Evolutionary conservation across 2,797 vertebrate species (phyloP).

Genomic region (Chelon labrosus): DNA sequence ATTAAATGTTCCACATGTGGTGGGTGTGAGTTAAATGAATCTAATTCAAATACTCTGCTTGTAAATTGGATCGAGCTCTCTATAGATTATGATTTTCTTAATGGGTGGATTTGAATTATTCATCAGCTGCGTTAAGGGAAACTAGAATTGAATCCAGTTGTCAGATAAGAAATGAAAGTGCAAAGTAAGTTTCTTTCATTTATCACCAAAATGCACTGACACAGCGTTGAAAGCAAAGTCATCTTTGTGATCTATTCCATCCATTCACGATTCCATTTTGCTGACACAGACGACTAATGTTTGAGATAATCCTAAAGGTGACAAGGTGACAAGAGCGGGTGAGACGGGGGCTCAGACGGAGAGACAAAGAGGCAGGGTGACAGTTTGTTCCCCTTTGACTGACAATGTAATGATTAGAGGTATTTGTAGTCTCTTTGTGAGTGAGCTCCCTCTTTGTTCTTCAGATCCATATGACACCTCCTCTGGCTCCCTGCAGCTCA

Average conservation of each 20-base stretch:
- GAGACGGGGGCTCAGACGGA: neutral
- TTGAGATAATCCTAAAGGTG: conserved; percentile 58
- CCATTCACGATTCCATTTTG: conserved; percentile 50
- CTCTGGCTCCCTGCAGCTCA: conserved; percentile 96
- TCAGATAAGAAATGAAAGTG: conserved; percentile 58
- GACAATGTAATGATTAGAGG: conserved; percentile 57
- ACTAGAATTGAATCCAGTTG: conserved; percentile 55
- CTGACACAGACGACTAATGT: conserved; percentile 57
- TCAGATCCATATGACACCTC: conserved; percentile 94
- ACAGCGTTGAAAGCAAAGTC: conserved; percentile 44
- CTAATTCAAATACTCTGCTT: conserved; percentile 41
- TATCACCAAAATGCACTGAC: conserved; percentile 59
- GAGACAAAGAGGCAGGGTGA: conserved; percentile 3
- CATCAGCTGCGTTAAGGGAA: conserved; percentile 61
- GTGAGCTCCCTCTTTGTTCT: conserved; percentile 69
- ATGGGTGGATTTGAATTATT: conserved; percentile 69
- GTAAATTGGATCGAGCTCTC: conserved; percentile 44
- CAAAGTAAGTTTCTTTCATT: conserved; percentile 66
- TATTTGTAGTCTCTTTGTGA: conserved; percentile 64
- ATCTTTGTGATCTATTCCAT: conserved; percentile 65
- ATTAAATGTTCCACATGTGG: conserved; percentile 42
- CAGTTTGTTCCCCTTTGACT: conserved; percentile 48
- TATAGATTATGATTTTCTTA: conserved; percentile 59
- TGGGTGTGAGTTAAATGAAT: conserved; percentile 46
- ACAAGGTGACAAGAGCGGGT: conserved; percentile 30